Conservation (phyloP, 2,113 vertebrate genomes). For the Tragelaphus scriptus region DNA sequence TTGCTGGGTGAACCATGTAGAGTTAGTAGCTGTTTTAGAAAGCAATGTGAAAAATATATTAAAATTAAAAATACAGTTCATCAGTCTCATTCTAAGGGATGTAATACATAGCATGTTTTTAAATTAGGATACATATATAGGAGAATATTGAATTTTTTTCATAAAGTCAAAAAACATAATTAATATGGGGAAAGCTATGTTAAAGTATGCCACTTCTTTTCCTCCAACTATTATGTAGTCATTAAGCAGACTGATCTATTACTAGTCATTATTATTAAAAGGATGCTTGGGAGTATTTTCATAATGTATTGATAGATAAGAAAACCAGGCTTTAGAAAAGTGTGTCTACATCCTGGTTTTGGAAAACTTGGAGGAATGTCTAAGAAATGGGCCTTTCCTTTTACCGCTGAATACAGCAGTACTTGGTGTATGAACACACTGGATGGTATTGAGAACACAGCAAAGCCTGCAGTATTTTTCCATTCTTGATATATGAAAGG, state of each 20-base stretch:
- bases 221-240: neutral
- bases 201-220: neutral
- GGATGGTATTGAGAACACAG: neutral
- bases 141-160: neutral
- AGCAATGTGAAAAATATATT: neutral
- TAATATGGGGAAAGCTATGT: neutral
- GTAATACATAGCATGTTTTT: neutral
- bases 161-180: neutral
- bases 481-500: neutral
- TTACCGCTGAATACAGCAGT: neutral
- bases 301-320: neutral
- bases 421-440: neutral
- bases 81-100: neutral
- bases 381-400: neutral
- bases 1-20: neutral
- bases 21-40: neutral
- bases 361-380: neutral
- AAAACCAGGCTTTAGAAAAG: neutral
- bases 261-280: neutral
- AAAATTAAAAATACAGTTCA: neutral
- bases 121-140: neutral
- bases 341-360: neutral
- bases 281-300: neutral
- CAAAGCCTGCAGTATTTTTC: neutral
- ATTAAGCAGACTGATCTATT: neutral